Evolutionary conservation across 2,888 invertebrate species (phyloP).

Genomic region (Muscina levida): DNA sequence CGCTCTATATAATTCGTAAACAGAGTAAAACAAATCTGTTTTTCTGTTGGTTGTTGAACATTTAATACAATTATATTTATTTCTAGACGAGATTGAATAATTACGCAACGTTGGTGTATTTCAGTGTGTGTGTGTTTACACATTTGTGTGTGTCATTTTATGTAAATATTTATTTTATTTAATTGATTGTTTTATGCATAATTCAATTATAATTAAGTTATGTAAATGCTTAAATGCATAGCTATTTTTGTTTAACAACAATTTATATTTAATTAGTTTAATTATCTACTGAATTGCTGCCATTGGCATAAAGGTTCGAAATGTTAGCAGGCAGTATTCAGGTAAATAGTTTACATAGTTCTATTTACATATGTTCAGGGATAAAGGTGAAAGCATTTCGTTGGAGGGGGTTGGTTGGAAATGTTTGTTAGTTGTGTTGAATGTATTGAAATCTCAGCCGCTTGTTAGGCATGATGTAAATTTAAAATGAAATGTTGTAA

Average conservation of each 20-base stretch:
- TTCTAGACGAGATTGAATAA: neutral
- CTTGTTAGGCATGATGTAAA: too few relatives aligned
- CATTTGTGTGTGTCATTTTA: constrained; percentile 12
- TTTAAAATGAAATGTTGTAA: too few relatives aligned
- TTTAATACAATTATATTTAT: constrained; percentile 4
- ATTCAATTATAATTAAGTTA: constrained; percentile 33
- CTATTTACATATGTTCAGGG: too few relatives aligned
- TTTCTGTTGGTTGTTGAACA: too few relatives aligned
- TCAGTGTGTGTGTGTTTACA: neutral
- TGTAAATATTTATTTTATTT: constrained; percentile 1
- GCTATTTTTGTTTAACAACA: constrained; percentile 31
- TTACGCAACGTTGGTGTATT: too few relatives aligned
- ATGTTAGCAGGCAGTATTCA: neutral
- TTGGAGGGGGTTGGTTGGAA: too few relatives aligned
- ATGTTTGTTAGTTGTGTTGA: too few relatives aligned
- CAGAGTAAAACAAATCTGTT: constrained; percentile 2
- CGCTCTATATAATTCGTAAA: neutral
- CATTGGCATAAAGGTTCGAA: neutral
- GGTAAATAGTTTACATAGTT: too few relatives aligned
- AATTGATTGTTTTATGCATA: constrained; percentile 32
- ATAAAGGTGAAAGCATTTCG: too few relatives aligned
- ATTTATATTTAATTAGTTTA: constrained; percentile 38
- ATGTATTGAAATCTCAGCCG: too few relatives aligned
- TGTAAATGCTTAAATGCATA: constrained; percentile 33
- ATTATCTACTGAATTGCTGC: constrained; percentile 16